A percentile compares a stretch with the other conserved stretches of the same genome.
Conservation (phyloP, 2,113 vertebrate species). For the Phrynosoma blainvillii region DNA sequence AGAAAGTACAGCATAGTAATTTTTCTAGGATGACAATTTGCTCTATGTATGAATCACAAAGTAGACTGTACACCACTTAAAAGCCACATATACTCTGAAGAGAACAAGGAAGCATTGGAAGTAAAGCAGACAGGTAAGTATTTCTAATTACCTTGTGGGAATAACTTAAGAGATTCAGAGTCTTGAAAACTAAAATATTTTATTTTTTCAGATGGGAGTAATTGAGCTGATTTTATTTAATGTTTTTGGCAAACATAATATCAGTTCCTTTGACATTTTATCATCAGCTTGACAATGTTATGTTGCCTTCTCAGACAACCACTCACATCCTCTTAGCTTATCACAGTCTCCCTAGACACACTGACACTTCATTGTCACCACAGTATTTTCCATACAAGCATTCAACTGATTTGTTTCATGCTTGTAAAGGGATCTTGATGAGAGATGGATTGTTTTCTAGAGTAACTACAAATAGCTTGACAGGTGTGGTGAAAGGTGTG, state of each 20-base stretch:
- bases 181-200: neutral
- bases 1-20: slow-evolving; percentile 16
- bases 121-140: neutral
- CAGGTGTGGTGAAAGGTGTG: neutral
- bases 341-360: neutral
- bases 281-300: neutral
- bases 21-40: slow-evolving; percentile 17
- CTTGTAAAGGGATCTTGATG: neutral
- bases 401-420: neutral
- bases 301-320: neutral
- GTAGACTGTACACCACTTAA: neutral
- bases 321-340: neutral
- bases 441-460: neutral
- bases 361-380: neutral
- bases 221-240: neutral
- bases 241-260: neutral
- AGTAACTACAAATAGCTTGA: neutral
- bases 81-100: neutral
- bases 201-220: neutral
- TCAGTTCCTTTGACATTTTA: neutral
- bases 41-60: neutral
- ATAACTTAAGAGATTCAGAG: neutral
- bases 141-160: slow-evolving; percentile 1
- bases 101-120: neutral
- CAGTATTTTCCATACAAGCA: neutral